Evolutionary conservation across 2,797 vertebrate genomes (phyloP).

Genomic region (Cossypha dichroa): DNA sequence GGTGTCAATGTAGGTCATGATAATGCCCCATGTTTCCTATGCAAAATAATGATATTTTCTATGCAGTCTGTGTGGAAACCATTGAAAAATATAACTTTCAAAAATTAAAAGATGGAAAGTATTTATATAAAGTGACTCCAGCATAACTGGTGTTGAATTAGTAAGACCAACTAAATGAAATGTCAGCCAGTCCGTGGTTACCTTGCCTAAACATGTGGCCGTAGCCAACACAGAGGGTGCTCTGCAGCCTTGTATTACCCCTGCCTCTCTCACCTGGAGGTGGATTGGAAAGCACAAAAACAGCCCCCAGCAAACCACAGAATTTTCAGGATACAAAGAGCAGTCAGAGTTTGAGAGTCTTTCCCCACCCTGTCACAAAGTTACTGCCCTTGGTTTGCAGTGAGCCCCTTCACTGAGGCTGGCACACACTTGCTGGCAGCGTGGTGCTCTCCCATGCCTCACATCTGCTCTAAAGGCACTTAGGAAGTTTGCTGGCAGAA

Average conservation of each 20-base stretch:
- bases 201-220: rapidly evolving
- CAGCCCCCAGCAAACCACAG: not conserved
- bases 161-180: not conserved
- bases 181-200: rapidly evolving
- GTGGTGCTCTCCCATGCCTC: not conserved
- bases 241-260: rapidly evolving
- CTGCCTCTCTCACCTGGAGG: not conserved
- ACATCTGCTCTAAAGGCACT: not conserved
- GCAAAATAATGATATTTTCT: not conserved
- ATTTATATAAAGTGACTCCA: not conserved
- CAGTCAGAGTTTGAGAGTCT: not conserved
- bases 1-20: not conserved
- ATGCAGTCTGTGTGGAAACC: not conserved
- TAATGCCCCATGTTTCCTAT: rapidly evolving
- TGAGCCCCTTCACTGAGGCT: not conserved
- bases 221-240: not conserved
- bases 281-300: not conserved
- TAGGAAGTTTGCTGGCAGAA: not conserved
- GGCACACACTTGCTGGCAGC: not conserved
- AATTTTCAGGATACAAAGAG: not conserved
- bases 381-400: not conserved
- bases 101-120: not conserved
- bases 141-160: not conserved
- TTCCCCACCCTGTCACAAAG: not conserved
- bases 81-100: not conserved